Percentiles rank a stretch among this genome's conserved stretches.
phyloP scores from a whole-genome alignment of 2,113 vertebrate species.

The Noctilio leporinus region DNA sequence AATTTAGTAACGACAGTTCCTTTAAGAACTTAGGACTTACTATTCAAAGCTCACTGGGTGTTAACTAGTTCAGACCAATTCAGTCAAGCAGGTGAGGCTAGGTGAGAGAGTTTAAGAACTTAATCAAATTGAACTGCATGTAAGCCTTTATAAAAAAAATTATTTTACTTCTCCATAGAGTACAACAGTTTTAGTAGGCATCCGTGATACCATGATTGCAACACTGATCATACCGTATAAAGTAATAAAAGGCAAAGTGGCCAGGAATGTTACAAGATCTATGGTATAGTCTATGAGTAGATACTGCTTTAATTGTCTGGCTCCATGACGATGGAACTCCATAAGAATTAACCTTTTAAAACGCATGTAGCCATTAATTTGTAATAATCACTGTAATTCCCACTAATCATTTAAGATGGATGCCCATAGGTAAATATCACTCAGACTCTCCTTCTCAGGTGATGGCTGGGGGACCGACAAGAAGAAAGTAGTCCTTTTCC shows the following conservation, averaged over 20 bases:
- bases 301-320: conserved; percentile 60
- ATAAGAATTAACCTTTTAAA: conserved; percentile 56
- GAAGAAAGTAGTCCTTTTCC: not conserved
- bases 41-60: conserved; percentile 31
- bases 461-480: not conserved
- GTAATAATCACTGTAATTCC: conserved; percentile 67
- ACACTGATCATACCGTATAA: conserved; percentile 3
- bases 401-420: conserved; percentile 61
- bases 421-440: conserved; percentile 61
- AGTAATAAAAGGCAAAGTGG: conserved; percentile 27
- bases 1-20: conserved; percentile 53
- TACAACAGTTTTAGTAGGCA: conserved; percentile 40
- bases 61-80: conserved; percentile 56
- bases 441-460: not conserved
- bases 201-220: conserved; percentile 1
- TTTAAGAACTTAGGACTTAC: conserved; percentile 42
- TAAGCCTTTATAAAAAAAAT: conserved; percentile 56
- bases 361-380: conserved; percentile 52
- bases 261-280: conserved; percentile 47
- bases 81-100: conserved; percentile 34
- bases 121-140: conserved; percentile 58
- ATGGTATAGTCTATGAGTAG: not conserved
- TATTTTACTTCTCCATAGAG: conserved; percentile 54
- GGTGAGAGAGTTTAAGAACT: conserved; percentile 42
- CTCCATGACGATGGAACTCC: conserved; percentile 43